Percentiles rank a stretch among this genome's conserved stretches.
These are phyloP conservation scores for Pantelozetes paolii DNA, from an alignment of 2,888 invertebrate species.

Conservation along the genomic window DNA sequence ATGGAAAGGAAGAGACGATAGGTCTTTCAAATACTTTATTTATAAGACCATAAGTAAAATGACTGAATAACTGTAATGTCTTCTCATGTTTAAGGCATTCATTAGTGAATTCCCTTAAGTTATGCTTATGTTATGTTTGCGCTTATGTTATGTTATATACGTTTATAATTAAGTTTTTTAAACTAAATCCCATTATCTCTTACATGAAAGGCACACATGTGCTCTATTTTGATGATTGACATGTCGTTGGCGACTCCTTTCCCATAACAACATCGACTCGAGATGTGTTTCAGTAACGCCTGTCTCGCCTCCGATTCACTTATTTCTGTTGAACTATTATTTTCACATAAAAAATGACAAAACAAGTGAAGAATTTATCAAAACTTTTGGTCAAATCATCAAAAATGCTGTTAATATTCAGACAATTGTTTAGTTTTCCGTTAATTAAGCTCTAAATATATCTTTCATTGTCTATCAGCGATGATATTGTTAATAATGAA, in stretches of 20 bases:
- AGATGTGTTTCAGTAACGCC: conserved; percentile 54
- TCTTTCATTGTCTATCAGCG: too few relatives aligned
- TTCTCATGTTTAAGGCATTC: too few relatives aligned
- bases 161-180: neutral
- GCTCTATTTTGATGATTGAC: conserved; percentile 55
- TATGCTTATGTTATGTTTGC: too few relatives aligned
- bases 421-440: neutral
- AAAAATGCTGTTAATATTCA: neutral
- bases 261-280: conserved; percentile 57
- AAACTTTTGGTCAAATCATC: neutral
- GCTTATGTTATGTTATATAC: conserved; percentile 5
- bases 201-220: conserved; percentile 57
- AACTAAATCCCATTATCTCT: conserved; percentile 46
- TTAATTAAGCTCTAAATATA: too few relatives aligned
- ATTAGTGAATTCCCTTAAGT: too few relatives aligned
- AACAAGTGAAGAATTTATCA: neutral
- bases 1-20: too few relatives aligned
- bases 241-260: conserved; percentile 55
- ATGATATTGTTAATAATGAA: too few relatives aligned
- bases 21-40: too few relatives aligned
- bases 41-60: too few relatives aligned
- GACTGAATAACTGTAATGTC: too few relatives aligned
- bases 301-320: conserved; percentile 55
- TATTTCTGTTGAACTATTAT: conserved; percentile 46
- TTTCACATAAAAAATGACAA: neutral